Percentiles rank a stretch among this genome's conserved stretches.
Conservation (phyloP, 2,888 invertebrate genomes). For the Caenorhabditis japonica region DNA sequence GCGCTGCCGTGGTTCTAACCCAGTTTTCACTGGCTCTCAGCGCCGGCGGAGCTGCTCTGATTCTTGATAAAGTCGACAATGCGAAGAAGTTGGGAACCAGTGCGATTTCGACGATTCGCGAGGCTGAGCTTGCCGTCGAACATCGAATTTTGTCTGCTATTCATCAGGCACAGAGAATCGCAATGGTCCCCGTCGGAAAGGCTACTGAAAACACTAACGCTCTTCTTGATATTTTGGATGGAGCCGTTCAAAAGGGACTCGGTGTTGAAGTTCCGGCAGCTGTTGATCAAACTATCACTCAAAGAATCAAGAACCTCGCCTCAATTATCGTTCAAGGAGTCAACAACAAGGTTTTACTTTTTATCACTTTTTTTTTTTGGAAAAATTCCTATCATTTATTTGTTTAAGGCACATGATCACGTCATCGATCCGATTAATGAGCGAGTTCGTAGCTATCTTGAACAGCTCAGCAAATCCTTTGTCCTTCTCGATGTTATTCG, state of each 20-base stretch:
- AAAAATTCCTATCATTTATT: constrained; percentile 5
- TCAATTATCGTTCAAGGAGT: constrained; percentile 48
- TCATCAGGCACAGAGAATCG: constrained; percentile 55
- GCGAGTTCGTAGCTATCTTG: constrained; percentile 49
- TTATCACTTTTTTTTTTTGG: too few species aligned
- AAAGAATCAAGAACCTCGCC: constrained; percentile 54
- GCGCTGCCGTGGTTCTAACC: constrained; percentile 59
- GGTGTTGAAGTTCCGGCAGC: constrained; percentile 34
- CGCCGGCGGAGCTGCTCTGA: constrained; percentile 55
- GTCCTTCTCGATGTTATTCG: constrained; percentile 58
- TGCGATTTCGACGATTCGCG: constrained; percentile 39
- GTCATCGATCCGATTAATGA: constrained; percentile 60
- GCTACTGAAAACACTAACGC: constrained; percentile 52
- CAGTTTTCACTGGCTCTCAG: constrained; percentile 58
- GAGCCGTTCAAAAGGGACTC: constrained; percentile 51
- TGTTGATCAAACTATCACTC: constrained; percentile 32
- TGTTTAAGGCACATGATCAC: constrained; percentile 59
- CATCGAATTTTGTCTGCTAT: constrained; percentile 52
- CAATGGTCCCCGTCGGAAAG: constrained; percentile 61
- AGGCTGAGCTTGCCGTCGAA: constrained; percentile 53
- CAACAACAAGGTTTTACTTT: constrained; percentile 40
- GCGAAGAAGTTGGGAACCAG: constrained; percentile 46
- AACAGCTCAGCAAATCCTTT: constrained; percentile 58
- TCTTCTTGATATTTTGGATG: constrained; percentile 56
- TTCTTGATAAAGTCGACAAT: constrained; percentile 50